Evolutionary conservation across 2,797 vertebrate genomes (phyloP).

Genomic region (Aldrovandia affinis): DNA sequence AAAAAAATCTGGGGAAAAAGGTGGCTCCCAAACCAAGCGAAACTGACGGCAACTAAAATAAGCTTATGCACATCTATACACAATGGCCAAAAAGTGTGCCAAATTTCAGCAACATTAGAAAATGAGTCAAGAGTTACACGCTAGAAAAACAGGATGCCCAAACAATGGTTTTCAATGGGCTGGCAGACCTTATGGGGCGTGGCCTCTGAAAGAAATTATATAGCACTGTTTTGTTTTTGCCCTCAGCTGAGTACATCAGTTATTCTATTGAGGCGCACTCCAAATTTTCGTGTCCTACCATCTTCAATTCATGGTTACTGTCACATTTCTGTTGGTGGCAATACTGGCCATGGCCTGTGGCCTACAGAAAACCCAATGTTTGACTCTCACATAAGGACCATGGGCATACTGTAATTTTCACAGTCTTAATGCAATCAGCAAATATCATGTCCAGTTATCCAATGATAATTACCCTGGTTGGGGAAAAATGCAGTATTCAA

Average conservation of each 20-base stretch:
- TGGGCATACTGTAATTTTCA: too few species aligned
- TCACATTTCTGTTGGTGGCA: neutral
- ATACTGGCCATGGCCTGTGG: too few species aligned
- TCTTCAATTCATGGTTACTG: too few species aligned
- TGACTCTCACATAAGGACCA: too few species aligned
- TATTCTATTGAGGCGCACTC: too few species aligned
- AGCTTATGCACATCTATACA: neutral
- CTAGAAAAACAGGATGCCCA: conserved; percentile 8
- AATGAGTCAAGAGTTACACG: conserved; percentile 7
- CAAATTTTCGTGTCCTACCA: neutral
- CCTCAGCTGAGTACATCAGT: neutral
- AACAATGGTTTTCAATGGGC: neutral
- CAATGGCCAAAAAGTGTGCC: conserved; percentile 7
- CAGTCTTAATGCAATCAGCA: neutral
- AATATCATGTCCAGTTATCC: neutral
- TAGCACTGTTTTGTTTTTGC: conserved; percentile 2
- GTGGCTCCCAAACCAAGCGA: neutral
- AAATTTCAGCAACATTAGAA: conserved; percentile 13
- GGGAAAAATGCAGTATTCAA: neutral
- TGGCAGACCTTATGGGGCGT: neutral
- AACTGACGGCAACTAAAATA: neutral
- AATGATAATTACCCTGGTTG: neutral
- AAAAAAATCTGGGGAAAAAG: too few species aligned
- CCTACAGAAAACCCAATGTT: too few species aligned
- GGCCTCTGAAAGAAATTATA: neutral